phyloP scores from a whole-genome alignment of 1,140 invertebrate genomes.

The Episyrphus balteatus region DNA sequence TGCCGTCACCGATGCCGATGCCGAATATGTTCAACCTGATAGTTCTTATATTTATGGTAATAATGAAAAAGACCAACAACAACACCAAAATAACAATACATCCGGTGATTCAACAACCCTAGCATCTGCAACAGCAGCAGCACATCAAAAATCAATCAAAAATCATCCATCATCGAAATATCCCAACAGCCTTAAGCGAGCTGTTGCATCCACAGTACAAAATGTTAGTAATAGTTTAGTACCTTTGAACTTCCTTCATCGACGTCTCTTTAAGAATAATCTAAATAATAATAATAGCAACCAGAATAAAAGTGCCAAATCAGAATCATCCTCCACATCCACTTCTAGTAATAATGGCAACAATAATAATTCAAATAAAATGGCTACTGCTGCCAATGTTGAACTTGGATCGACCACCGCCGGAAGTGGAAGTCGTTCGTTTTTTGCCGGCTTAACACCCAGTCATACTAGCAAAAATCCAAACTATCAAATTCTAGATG shows the following conservation, averaged over 20 bases:
- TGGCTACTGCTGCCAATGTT: not conserved
- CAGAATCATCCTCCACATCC: not conserved
- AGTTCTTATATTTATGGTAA: not conserved
- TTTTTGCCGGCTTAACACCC: not conserved
- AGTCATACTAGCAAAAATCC: constrained; percentile 6
- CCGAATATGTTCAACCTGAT: constrained; percentile 24
- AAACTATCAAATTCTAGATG: constrained; percentile 23
- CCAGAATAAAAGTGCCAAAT: constrained; percentile 20
- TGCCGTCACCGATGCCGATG: constrained; percentile 8
- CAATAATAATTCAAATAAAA: constrained; percentile 1
- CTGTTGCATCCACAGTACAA: constrained; percentile 17
- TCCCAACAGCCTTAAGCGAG: constrained; percentile 15
- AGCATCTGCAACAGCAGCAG: constrained; percentile 1
- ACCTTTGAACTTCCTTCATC: constrained; percentile 14
- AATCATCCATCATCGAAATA: constrained; percentile 32
- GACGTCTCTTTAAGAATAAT: constrained; percentile 23
- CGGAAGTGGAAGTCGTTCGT: not conserved
- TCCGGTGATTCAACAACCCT: not conserved
- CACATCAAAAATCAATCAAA: constrained; percentile 8
- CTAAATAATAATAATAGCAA: constrained; percentile 28
- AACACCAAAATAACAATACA: not conserved
- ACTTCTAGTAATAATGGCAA: constrained; percentile 17
- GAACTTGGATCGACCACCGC: no score
- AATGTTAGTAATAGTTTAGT: constrained; percentile 6
- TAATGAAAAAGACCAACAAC: not conserved